Evolutionary conservation across 2,888 invertebrate species (phyloP).

Genomic region (Drosophila helvetica): DNA sequence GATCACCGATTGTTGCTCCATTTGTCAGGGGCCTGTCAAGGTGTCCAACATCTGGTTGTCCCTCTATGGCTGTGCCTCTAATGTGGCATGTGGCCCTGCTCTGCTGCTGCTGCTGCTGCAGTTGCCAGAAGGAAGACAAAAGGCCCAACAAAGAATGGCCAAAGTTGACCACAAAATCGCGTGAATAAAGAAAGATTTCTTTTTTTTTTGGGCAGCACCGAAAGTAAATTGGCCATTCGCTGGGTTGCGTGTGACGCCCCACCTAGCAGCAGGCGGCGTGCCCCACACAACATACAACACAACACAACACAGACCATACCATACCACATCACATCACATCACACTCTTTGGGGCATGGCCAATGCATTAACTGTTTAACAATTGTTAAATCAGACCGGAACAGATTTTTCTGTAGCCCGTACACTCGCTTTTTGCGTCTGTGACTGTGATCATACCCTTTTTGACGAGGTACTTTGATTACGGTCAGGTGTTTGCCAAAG

Average conservation of each 20-base stretch:
- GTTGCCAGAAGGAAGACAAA: conserved; percentile 15
- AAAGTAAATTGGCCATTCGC: conserved; percentile 38
- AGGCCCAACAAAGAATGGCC: conserved; percentile 26
- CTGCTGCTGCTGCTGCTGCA: neutral
- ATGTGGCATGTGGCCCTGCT: conserved; percentile 18
- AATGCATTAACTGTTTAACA: conserved; percentile 80
- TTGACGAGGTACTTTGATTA: neutral
- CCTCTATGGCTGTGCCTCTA: conserved; percentile 30
- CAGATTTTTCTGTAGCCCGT: conserved; percentile 59
- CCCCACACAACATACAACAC: conserved; percentile 1
- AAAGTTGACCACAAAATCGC: conserved; percentile 25
- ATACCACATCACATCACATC: conserved; percentile 9
- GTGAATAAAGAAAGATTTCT: conserved; percentile 48
- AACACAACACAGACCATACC: too few relatives aligned
- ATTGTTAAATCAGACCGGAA: conserved; percentile 83
- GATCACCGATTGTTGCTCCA: conserved; percentile 73
- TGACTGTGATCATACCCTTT: conserved; percentile 1
- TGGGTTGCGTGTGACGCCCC: conserved; percentile 24
- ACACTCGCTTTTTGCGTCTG: conserved; percentile 16
- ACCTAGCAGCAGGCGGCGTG: neutral
- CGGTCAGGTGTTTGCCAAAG: neutral
- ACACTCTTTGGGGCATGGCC: conserved; percentile 51
- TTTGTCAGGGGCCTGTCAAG: conserved; percentile 66
- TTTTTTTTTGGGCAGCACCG: conserved; percentile 29
- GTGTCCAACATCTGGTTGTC: conserved; percentile 57